These are phyloP conservation scores for Machimus rusticus DNA, from an alignment of 2,888 invertebrate species.

Conservation along the genomic window DNA sequence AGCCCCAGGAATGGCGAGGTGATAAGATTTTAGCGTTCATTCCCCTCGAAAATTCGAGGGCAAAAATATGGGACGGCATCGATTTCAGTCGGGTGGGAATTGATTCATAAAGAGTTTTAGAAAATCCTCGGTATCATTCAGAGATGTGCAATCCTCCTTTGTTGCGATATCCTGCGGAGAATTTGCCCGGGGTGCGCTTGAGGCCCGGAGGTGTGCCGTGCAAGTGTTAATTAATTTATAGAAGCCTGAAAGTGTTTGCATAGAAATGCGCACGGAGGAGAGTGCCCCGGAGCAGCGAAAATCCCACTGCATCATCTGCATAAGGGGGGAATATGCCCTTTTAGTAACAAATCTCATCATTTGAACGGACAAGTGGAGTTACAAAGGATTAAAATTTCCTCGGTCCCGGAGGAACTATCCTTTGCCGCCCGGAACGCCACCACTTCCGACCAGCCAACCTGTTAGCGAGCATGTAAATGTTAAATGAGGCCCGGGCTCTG, in stretches of 20 bases:
- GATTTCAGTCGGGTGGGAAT: not conserved
- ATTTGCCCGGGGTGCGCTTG: not conserved
- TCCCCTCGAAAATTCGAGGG: not conserved
- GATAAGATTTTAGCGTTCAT: not conserved
- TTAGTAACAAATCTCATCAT: slow-evolving; percentile 16
- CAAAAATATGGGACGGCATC: not conserved
- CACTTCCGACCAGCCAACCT: slow-evolving; percentile 6
- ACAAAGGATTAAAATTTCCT: slow-evolving; percentile 21
- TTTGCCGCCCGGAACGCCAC: not conserved
- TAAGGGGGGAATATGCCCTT: not conserved
- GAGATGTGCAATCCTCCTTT: not conserved
- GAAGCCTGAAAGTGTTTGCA: not conserved
- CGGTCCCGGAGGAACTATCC: not conserved
- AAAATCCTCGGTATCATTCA: not conserved
- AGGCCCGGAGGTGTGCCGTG: not conserved
- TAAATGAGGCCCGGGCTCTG: not conserved
- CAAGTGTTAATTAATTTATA: slow-evolving; percentile 31
- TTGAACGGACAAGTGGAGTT: slow-evolving; percentile 1
- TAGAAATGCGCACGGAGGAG: not conserved
- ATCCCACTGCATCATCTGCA: not conserved
- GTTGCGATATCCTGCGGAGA: not conserved
- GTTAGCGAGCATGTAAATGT: slow-evolving; percentile 22
- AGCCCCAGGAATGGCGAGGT: not conserved
- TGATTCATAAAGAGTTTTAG: not conserved
- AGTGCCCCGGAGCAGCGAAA: not conserved